phyloP scores from a whole-genome alignment of 2,113 vertebrate species.

The Loxodonta africana region DNA sequence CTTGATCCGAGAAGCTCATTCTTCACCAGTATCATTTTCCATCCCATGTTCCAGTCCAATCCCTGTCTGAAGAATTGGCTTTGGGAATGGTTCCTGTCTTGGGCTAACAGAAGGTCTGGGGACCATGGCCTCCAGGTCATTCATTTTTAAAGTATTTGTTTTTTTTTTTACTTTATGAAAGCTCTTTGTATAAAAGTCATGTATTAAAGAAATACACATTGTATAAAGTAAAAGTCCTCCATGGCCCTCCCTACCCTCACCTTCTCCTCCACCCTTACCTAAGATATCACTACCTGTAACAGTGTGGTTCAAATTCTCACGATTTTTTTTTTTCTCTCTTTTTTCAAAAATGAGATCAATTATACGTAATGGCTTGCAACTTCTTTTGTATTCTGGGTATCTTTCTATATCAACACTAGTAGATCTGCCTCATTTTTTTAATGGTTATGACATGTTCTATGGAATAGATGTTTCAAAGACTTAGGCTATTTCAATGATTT shows the following conservation, averaged over 20 bases:
- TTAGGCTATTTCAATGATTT: conserved; percentile 44
- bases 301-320: not conserved
- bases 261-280: not conserved
- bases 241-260: not conserved
- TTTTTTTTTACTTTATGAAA: conserved; percentile 40
- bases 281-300: not conserved
- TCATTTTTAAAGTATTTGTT: conserved; percentile 1
- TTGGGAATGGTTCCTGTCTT: no score
- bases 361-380: not conserved
- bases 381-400: not conserved
- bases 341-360: conserved; percentile 33
- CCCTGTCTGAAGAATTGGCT: no score
- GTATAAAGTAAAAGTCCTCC: not conserved
- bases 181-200: conserved; percentile 48
- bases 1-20: no score
- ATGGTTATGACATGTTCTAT: conserved; percentile 3
- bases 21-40: no score
- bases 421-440: not conserved
- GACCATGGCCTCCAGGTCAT: no score
- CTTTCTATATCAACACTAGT: not conserved
- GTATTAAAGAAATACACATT: conserved; percentile 13
- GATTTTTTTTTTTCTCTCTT: not conserved
- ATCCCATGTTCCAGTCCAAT: no score
- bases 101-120: no score
- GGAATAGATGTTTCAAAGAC: conserved; percentile 53